A percentile compares a stretch with the other conserved stretches of the same genome.
Conservation (phyloP, 2,888 invertebrate genomes). For the Hypercompe scribonia region DNA sequence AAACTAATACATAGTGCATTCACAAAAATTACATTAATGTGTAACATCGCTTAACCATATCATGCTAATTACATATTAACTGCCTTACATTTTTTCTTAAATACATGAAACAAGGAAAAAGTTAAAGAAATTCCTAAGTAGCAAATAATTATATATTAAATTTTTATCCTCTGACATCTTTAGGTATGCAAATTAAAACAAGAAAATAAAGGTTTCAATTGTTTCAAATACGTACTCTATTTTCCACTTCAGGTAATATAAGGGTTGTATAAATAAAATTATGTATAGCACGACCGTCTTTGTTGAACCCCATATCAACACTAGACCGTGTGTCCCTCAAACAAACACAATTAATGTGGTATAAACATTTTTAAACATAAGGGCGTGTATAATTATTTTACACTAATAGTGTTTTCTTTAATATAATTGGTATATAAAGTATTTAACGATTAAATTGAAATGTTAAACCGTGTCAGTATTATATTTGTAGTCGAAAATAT, state of each 20-base stretch:
- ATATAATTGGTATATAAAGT: not conserved
- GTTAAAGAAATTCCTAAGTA: too few relatives aligned
- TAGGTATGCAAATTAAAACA: not conserved
- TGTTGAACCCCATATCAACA: not conserved
- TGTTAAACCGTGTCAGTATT: not conserved
- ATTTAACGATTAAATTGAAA: not conserved
- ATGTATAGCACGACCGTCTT: conserved; percentile 4
- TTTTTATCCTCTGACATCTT: not conserved
- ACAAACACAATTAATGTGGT: conserved; percentile 8
- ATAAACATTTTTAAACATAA: conserved; percentile 4
- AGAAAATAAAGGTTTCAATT: not conserved
- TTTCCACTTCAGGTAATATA: conserved; percentile 2
- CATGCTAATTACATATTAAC: too few relatives aligned
- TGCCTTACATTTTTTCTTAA: too few relatives aligned
- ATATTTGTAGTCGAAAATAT: not conserved
- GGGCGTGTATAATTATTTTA: not conserved
- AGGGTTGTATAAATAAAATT: conserved; percentile 2
- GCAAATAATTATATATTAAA: too few relatives aligned
- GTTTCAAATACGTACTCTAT: not conserved
- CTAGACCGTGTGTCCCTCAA: not conserved
- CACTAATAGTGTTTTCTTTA: not conserved
- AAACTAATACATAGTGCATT: too few relatives aligned
- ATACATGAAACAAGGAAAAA: too few relatives aligned
- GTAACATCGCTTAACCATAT: too few relatives aligned
- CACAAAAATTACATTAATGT: too few relatives aligned